Evolutionary conservation across 2,888 invertebrate genomes (phyloP).

Genomic region (Pegoplata infirma): DNA sequence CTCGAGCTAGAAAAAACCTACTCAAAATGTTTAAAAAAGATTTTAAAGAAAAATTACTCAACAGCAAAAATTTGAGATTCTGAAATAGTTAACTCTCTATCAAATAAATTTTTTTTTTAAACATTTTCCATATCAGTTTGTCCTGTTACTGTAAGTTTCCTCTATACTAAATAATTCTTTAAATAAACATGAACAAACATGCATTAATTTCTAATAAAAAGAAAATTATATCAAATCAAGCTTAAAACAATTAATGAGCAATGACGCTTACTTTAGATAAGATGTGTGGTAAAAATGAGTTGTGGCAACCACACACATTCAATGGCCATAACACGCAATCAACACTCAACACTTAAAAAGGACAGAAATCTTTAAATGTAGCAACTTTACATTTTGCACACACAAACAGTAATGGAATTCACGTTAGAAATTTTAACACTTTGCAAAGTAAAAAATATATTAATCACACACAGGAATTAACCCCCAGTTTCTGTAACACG

Average conservation of each 20-base stretch:
- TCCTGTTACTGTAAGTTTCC: background rate
- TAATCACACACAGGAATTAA: too few species aligned
- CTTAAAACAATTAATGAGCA: slow-evolving; percentile 27
- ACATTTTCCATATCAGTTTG: too few species aligned
- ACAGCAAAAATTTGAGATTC: too few species aligned
- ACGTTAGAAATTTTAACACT: too few species aligned
- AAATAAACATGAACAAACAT: slow-evolving; percentile 8
- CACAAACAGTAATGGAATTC: background rate
- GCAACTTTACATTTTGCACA: slow-evolving; percentile 13
- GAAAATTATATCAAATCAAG: slow-evolving; percentile 26
- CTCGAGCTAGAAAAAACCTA: too few species aligned
- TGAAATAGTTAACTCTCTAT: too few species aligned
- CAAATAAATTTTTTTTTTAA: too few species aligned
- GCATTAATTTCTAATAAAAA: slow-evolving; percentile 14
- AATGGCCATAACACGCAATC: slow-evolving; percentile 15
- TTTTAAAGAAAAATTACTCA: too few species aligned
- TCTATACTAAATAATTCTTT: background rate
- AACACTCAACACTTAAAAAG: background rate
- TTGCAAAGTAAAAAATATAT: too few species aligned
- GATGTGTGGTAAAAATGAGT: background rate
- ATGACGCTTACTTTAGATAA: background rate
- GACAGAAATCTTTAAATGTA: background rate
- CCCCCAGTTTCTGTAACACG: too few species aligned
- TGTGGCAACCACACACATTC: slow-evolving; percentile 32
- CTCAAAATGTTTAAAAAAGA: too few species aligned